A percentile compares a stretch with the other conserved stretches of the same genome.
These are phyloP conservation scores for Chironomus striatipennis DNA, from an alignment of 1,140 invertebrate species.

Conservation along the genomic window DNA sequence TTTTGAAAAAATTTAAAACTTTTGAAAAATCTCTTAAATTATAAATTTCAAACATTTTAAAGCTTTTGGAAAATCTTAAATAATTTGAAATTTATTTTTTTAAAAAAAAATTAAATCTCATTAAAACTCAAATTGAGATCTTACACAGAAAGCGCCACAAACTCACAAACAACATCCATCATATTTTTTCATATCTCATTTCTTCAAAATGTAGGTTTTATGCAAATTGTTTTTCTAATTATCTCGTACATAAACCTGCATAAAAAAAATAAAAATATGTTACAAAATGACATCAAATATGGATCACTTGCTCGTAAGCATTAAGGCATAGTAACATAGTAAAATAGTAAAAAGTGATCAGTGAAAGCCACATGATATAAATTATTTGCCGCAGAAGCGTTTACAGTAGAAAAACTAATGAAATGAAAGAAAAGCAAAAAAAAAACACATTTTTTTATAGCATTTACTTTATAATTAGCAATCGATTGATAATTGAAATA, in stretches of 20 bases:
- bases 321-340: not conserved
- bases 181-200: too few species aligned
- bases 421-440: too few species aligned
- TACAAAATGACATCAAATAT: slow-evolving; percentile 9
- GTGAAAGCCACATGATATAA: slow-evolving; percentile 1
- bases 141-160: too few species aligned
- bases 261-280: not conserved
- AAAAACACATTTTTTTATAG: not conserved
- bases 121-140: too few species aligned
- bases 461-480: slow-evolving; percentile 3
- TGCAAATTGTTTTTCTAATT: slow-evolving; percentile 11
- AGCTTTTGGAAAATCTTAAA: too few species aligned
- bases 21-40: too few species aligned
- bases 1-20: too few species aligned
- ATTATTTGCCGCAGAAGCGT: not conserved
- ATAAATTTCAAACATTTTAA: too few species aligned
- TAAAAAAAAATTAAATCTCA: too few species aligned
- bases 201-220: not conserved
- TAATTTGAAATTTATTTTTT: too few species aligned
- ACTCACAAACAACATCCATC: too few species aligned
- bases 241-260: not conserved
- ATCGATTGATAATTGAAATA: slow-evolving; percentile 3
- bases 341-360: not conserved
- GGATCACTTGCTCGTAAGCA: not conserved
- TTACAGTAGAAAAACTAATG: not conserved